Base-by-base conservation (phyloP, 2,888 invertebrate species). In the Kuschelorhynchus macadamiae region DNA sequence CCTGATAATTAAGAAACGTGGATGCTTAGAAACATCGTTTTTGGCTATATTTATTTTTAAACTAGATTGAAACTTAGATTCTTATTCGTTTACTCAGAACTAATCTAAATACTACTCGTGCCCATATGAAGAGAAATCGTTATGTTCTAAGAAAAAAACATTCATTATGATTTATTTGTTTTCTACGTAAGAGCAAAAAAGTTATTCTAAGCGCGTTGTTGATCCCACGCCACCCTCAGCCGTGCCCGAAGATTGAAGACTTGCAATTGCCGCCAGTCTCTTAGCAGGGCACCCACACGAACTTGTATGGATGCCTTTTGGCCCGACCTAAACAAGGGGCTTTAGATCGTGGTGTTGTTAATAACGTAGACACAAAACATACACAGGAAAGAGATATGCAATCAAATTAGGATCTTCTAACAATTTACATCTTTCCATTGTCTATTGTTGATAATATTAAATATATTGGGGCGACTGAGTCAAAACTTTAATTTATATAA, bases 161-260 rank as follows among this genome's bases (percentile, higher is more conserved):
- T 52, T 20, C 21, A 36, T 17, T 41, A 41, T 53, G 53, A 53
- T 53, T 53, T 53, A 53, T 41, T 41, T 53, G 39, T 53, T 53
- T 39, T 39, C 53, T 16, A 21, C 16, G 53, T 56, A 21, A 32
- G 5, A 30, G 18, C 32, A 56, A 56, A 56, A 44, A 12, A 3
- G 11, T 17, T 18, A 41, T 56, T 41, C 44, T 56, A 41, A 41
- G 44, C 56, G 56, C 32, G 56, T 56, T 56, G 32, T 56, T 32
- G 46, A 56, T 56, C 56, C 56, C 56, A 56, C 56, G 56, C 56
- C 44, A 56, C 56, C 56, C 32, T 56, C 56, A 41, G 32, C 44
- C 56, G 42, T 44, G 56, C 56, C 56, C 30, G 42, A 46, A 56
- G 20, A 42, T 11, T 18, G 16, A 42, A 16, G 18, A 56, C 56